Conservation (phyloP, 2,113 vertebrate species). For the Meriones unguiculatus region DNA sequence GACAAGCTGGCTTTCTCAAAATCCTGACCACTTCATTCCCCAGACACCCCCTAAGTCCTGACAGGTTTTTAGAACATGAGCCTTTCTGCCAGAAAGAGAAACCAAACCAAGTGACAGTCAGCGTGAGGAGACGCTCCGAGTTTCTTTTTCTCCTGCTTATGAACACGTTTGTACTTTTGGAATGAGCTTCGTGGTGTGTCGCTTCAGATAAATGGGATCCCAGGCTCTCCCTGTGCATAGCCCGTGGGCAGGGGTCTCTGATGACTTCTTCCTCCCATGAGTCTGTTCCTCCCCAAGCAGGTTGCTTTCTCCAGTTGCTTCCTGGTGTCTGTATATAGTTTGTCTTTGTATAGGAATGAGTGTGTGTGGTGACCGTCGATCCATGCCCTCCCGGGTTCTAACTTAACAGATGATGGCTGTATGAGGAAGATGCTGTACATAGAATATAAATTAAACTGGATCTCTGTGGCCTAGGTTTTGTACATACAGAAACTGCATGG, state of each 20-base stretch:
- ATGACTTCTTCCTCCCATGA: conserved; percentile 57
- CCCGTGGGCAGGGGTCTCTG: conserved; percentile 70
- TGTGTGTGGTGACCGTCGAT: conserved; percentile 88
- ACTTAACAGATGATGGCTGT: conserved; percentile 87
- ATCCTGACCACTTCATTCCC: neutral
- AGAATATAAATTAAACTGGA: conserved; percentile 87
- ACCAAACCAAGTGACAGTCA: neutral
- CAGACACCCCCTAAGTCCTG: conserved; percentile 14
- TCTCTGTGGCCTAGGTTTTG: conserved; percentile 91
- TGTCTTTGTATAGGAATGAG: conserved; percentile 89
- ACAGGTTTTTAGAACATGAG: conserved; percentile 25
- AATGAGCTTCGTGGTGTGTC: neutral
- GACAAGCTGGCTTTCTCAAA: neutral
- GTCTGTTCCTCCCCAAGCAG: conserved; percentile 79
- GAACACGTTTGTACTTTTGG: conserved; percentile 13
- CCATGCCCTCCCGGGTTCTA: conserved; percentile 88
- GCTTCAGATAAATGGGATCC: conserved; percentile 35
- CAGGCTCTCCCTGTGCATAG: conserved; percentile 69
- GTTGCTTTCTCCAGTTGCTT: conserved; percentile 86
- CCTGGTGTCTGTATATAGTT: conserved; percentile 88
- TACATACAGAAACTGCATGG: conserved; percentile 96
- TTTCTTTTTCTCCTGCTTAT: conserved; percentile 63
- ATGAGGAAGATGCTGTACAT: conserved; percentile 90
- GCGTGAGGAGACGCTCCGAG: neutral
- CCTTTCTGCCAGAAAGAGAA: conserved; percentile 68